Evolutionary conservation across 1,140 invertebrate species (phyloP).

Genomic region (Coboldia fuscipes): DNA sequence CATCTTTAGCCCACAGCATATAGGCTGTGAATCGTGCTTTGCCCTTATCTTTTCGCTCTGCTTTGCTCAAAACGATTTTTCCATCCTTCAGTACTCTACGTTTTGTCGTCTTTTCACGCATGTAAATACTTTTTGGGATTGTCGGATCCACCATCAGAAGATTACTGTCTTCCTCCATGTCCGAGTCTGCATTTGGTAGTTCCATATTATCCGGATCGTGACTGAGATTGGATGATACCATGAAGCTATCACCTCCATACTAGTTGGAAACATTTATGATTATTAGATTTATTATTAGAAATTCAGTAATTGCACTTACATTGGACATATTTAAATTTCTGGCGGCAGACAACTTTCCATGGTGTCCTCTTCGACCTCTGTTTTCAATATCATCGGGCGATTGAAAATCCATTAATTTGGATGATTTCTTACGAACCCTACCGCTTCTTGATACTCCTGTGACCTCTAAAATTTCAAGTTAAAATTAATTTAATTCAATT

Average conservation of each 20-base stretch:
- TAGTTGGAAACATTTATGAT: no score
- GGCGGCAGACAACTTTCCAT: constrained; percentile 7
- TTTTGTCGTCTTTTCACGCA: constrained; percentile 53
- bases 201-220: no score
- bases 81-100: constrained; percentile 55
- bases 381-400: constrained; percentile 55
- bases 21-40: constrained; percentile 68
- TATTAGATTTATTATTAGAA: not conserved
- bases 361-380: constrained; percentile 21
- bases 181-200: no score
- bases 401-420: constrained; percentile 82
- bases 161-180: constrained; percentile 3
- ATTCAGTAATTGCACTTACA: not conserved
- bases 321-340: not conserved
- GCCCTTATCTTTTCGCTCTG: constrained; percentile 54
- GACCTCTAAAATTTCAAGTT: constrained; percentile 47
- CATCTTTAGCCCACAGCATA: constrained; percentile 73
- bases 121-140: constrained; percentile 41
- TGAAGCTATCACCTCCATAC: constrained; percentile 4
- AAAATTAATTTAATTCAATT: constrained; percentile 14
- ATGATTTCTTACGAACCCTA: constrained; percentile 79
- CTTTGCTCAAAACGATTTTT: constrained; percentile 32
- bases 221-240: not conserved
- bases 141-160: constrained; percentile 18
- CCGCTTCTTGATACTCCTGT: constrained; percentile 66